Evolutionary conservation across 2,797 vertebrate species (phyloP).

Genomic region (Fistularia tabacaria): DNA sequence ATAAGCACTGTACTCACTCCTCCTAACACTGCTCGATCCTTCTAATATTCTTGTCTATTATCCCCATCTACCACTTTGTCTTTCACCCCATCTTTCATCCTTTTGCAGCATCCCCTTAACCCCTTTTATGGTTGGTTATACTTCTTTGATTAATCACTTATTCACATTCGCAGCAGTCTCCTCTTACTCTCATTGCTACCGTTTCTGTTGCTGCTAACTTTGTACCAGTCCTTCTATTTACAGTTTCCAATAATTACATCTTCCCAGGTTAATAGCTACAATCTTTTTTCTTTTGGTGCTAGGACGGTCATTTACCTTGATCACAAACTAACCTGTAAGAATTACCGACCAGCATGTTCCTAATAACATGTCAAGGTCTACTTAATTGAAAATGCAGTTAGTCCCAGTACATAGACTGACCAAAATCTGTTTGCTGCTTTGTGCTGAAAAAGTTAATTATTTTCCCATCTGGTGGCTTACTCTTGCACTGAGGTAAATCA

Average conservation of each 20-base stretch:
- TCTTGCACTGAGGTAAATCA: constrained; percentile 37
- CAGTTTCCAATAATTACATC: background rate
- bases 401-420: constrained; percentile 14
- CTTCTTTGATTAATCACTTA: background rate
- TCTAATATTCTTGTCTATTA: constrained; percentile 10
- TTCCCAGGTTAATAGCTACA: too few species aligned
- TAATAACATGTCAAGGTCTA: constrained; percentile 25
- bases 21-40: background rate
- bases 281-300: background rate
- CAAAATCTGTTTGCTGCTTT: constrained; percentile 42
- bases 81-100: background rate
- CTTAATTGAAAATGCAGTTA: background rate
- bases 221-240: background rate
- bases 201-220: constrained; percentile 3
- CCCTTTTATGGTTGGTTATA: background rate
- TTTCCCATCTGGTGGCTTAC: constrained; percentile 47
- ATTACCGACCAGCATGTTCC: background rate
- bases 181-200: background rate
- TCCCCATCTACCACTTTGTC: constrained; percentile 1
- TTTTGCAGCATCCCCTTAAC: background rate
- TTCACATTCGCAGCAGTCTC: constrained; percentile 1
- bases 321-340: too few species aligned
- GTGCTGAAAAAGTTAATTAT: constrained; percentile 46
- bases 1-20: constrained; percentile 18
- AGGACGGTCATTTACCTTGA: background rate